Conservation (phyloP, 1,140 invertebrate species). For the Euwallacea fornicatus region DNA sequence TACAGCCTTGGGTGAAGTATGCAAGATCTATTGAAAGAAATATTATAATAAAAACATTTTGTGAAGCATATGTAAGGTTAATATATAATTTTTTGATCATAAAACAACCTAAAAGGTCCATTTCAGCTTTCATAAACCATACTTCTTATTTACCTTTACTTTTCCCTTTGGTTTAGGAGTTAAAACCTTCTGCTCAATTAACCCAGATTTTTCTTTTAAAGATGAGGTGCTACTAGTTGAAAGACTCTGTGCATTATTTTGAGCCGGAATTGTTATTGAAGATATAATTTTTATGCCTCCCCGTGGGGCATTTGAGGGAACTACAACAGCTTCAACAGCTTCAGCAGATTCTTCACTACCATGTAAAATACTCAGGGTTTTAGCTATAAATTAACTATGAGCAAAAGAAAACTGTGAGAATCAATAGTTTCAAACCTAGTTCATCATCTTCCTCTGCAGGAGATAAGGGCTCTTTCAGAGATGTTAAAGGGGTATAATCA, state of each 20-base stretch:
- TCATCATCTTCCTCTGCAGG: slow-evolving; percentile 45
- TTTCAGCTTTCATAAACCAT: too few relatives aligned
- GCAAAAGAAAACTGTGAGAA: background rate
- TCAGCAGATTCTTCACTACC: slow-evolving; percentile 32
- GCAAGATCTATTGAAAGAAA: slow-evolving; percentile 12
- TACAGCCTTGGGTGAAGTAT: slow-evolving; percentile 12
- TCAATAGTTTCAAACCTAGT: slow-evolving; percentile 10
- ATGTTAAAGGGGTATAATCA: slow-evolving; percentile 66
- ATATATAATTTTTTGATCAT: too few relatives aligned
- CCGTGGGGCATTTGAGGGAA: slow-evolving; percentile 24
- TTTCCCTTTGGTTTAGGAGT: slow-evolving; percentile 17
- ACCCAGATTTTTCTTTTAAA: background rate
- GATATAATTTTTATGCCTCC: slow-evolving; percentile 41
- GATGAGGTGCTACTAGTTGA: background rate
- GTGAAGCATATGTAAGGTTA: too few relatives aligned
- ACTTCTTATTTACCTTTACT: slow-evolving; percentile 11
- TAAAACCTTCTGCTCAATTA: background rate
- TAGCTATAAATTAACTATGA: slow-evolving; percentile 34
- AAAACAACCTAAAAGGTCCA: too few relatives aligned
- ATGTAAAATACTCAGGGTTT: slow-evolving; percentile 51
- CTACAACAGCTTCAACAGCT: slow-evolving; percentile 5
- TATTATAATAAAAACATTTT: too few relatives aligned
- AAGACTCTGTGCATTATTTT: background rate
- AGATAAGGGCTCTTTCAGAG: slow-evolving; percentile 55
- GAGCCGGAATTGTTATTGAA: slow-evolving; percentile 34